phyloP scores from a whole-genome alignment of 2,113 vertebrate genomes.

The Cebidichthys violaceus region DNA sequence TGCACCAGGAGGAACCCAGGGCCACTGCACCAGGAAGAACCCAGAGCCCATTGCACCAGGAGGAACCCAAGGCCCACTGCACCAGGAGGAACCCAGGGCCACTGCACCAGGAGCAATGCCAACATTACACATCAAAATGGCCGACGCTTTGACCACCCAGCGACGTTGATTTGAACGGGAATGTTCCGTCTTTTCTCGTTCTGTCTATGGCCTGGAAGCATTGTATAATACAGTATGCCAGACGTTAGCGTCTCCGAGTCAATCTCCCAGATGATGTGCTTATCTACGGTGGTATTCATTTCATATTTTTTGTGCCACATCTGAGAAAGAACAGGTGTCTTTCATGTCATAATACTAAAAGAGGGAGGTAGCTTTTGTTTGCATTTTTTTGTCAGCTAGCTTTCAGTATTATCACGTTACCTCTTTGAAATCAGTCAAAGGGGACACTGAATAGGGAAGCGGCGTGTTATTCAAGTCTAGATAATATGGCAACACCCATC shows the following conservation, averaged over 20 bases:
- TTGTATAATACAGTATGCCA: not conserved
- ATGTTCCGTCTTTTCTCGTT: too few relatives aligned
- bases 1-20: too few relatives aligned
- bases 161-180: too few relatives aligned
- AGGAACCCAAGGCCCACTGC: too few relatives aligned
- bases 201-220: not conserved
- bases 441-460: slow-evolving; percentile 64
- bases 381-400: slow-evolving; percentile 68
- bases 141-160: too few relatives aligned
- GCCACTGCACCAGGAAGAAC: too few relatives aligned
- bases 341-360: slow-evolving; percentile 70
- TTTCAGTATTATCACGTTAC: slow-evolving; percentile 80
- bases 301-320: slow-evolving; percentile 61
- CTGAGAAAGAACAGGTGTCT: slow-evolving; percentile 74
- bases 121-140: too few relatives aligned
- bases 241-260: slow-evolving; percentile 13
- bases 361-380: slow-evolving; percentile 67
- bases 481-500: slow-evolving; percentile 77
- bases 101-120: too few relatives aligned
- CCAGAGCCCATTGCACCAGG: too few relatives aligned
- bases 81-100: too few relatives aligned
- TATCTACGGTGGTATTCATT: slow-evolving; percentile 61
- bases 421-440: slow-evolving; percentile 73
- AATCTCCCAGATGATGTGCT: slow-evolving; percentile 39
- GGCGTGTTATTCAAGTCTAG: slow-evolving; percentile 65